A percentile compares a stretch with the other conserved stretches of the same genome.
Evolutionary conservation across 2,797 vertebrate genomes (phyloP).

Genomic region (Lepilemur septentrionalis): DNA sequence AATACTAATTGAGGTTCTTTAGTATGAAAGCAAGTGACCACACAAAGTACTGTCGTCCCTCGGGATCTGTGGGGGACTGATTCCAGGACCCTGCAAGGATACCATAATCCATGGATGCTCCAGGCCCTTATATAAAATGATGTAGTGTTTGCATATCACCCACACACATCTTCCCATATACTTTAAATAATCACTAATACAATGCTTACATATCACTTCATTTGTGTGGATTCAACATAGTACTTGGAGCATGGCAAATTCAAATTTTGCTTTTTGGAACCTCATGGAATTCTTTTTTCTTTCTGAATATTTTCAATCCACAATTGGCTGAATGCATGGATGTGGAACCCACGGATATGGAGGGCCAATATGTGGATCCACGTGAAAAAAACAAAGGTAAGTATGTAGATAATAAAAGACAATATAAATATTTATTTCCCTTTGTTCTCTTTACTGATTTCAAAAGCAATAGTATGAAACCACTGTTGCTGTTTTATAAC

Average conservation of each 20-base stretch:
- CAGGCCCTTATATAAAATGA: not conserved
- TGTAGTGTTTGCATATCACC: not conserved
- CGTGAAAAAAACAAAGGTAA: not conserved
- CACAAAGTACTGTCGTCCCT: not conserved
- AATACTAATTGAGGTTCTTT: not conserved
- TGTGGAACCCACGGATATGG: not conserved
- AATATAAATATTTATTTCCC: constrained; percentile 10
- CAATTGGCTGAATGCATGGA: not conserved
- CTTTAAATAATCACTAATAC: not conserved
- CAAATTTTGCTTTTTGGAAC: not conserved
- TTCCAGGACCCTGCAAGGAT: not conserved
- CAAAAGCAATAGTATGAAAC: not conserved
- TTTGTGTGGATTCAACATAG: not conserved
- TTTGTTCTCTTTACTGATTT: not conserved
- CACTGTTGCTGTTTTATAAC: not conserved
- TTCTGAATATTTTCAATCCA: not conserved
- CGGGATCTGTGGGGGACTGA: not conserved
- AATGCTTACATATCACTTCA: not conserved
- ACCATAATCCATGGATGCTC: not conserved
- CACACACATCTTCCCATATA: not conserved
- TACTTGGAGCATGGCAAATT: not conserved
- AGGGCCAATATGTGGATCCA: not conserved
- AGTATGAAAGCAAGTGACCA: not conserved
- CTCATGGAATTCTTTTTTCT: not conserved
- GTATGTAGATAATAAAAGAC: not conserved